Conservation (phyloP, 2,113 vertebrate genomes). For the Tachysurus vachellii region DNA sequence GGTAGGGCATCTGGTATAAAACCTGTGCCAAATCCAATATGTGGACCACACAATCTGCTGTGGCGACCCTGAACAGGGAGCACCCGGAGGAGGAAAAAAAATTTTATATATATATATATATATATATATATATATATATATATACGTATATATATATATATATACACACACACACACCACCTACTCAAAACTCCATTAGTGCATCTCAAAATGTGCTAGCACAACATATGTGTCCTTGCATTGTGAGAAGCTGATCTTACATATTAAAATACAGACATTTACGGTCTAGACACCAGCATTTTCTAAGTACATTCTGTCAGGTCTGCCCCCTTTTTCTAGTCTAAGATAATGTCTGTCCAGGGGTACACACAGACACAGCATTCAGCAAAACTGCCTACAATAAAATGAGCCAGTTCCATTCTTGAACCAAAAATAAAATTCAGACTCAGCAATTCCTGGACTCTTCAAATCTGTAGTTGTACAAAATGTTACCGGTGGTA, state of each 20-base stretch:
- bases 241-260: neutral
- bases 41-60: no score
- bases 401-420: neutral
- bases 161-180: no score
- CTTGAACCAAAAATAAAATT: neutral
- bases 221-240: neutral
- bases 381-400: slow-evolving; percentile 26
- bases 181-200: neutral
- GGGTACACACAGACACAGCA: neutral
- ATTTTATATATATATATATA: no score
- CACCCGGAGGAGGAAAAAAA: no score
- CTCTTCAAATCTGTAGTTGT: neutral
- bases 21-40: no score
- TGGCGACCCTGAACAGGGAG: no score
- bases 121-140: neutral
- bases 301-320: neutral
- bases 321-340: neutral
- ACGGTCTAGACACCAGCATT: neutral
- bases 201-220: neutral
- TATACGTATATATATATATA: neutral
- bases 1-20: no score
- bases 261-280: neutral
- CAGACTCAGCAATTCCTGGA: slow-evolving; percentile 16
- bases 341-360: neutral
- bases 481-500: neutral